Evolutionary conservation across 2,797 vertebrate species (phyloP), one percentile per base, ranked within the genome.

Genomic region (Silurus lanzhouensis): DNA sequence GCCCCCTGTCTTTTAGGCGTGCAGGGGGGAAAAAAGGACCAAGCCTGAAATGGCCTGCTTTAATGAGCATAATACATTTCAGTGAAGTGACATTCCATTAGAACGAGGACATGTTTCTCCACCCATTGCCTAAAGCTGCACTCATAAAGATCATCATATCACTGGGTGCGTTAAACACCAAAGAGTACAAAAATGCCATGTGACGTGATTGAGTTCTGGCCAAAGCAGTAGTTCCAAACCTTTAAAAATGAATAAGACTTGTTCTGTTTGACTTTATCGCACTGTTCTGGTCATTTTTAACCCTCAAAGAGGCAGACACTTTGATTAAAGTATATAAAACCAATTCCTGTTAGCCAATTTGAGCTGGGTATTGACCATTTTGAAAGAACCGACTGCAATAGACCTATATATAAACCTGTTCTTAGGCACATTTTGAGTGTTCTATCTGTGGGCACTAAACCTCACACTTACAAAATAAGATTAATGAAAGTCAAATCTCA

Each of bases 11-110:
- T 19, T 55, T 63, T 44, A 0, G 8, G 61, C 57, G 17, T 55
- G 58, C 57, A 13, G 44, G 46, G 48, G 67, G 75, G 67, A 22
- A 60, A 20, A 68, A 38, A 25, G 38, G 15, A 22, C 38, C 0
- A 38, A 38, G 13, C 57, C 66, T 79, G 52, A 83, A 71, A 79
- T 12, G 46, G 66, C n/a, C 17, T 20, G 38, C 61, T 44, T 61
- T 83, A 83, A 79, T 64, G 67, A 86, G 20, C 55, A 2, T 83
- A 72, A 87, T 83, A 60, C 58, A 31, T 86, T 83, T 83, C 15
- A 48, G 44, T 55, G 57, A 71, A 86, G 76, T 72, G 81, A 78
- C 64, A 61, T 86, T 83, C 74, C 80, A 70, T 86, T 68, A 82
- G 68, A 77, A 75, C 22, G 38, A 85, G 71, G 52, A 68, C 71